Percentiles rank a stretch among this genome's conserved stretches.
Evolutionary conservation across 2,113 vertebrate genomes (phyloP).

Genomic region (Cranoglanis bouderius): DNA sequence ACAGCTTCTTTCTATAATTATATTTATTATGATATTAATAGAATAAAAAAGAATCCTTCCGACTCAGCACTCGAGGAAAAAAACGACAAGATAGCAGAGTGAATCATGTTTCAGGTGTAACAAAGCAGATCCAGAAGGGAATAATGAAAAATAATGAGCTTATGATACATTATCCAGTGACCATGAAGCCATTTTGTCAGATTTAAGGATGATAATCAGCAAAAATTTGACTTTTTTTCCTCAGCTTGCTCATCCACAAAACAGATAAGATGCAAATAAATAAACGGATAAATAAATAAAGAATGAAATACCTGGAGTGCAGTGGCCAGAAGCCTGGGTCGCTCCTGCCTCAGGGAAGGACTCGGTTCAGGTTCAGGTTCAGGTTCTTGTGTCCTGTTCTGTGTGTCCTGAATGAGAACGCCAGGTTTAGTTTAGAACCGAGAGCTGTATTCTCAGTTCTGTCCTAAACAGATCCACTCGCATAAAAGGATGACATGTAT

Average conservation of each 20-base stretch:
- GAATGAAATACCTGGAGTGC: not conserved
- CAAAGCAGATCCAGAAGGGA: not conserved
- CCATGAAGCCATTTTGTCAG: not conserved
- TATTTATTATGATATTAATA: conserved; percentile 1
- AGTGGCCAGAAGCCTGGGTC: not conserved
- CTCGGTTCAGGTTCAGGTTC: not conserved
- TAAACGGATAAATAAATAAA: not conserved
- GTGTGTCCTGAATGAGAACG: not conserved
- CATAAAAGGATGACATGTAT: not conserved
- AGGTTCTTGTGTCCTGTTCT: not conserved
- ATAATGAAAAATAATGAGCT: not conserved
- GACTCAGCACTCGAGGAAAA: not conserved
- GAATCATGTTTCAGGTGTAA: not conserved
- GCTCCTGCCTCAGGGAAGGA: not conserved
- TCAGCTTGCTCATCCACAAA: not conserved
- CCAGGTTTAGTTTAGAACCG: not conserved
- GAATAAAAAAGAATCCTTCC: not conserved
- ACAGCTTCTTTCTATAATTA: conserved; percentile 1
- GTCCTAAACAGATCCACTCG: not conserved
- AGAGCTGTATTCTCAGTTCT: not conserved
- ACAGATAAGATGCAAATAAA: not conserved
- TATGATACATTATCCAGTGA: not conserved
- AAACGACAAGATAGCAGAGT: not conserved
- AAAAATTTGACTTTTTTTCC: not conserved
- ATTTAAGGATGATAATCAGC: not conserved